Percentiles rank a stretch among this genome's conserved stretches.
Evolutionary conservation across 1,140 invertebrate genomes (phyloP).

Genomic region (Probaryconus sp.): DNA sequence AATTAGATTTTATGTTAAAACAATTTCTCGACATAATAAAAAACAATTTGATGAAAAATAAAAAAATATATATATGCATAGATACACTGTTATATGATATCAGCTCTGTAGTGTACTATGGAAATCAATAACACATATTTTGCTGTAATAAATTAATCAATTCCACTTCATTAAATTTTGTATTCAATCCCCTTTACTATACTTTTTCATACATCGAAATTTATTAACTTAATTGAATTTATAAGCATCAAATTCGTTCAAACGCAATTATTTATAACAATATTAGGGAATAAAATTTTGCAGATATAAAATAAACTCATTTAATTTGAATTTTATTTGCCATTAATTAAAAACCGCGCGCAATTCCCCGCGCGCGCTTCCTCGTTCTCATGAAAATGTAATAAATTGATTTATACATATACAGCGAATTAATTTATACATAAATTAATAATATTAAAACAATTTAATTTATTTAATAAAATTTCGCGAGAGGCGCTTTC

Average conservation of each 20-base stretch:
- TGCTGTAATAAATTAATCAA: slow-evolving; percentile 46
- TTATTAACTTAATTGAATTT: slow-evolving; percentile 35
- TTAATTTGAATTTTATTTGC: slow-evolving; percentile 42
- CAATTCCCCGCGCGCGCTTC: too few species aligned
- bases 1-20: too few species aligned
- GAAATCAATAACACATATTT: too few species aligned
- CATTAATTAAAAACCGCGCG: slow-evolving; percentile 44
- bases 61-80: too few species aligned
- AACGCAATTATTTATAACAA: slow-evolving; percentile 37
- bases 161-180: slow-evolving; percentile 36
- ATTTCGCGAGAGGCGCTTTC: slow-evolving; percentile 6
- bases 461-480: slow-evolving; percentile 51
- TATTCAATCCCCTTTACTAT: slow-evolving; percentile 9
- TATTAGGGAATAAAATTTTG: slow-evolving; percentile 32
- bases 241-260: slow-evolving; percentile 29
- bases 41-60: too few species aligned
- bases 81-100: too few species aligned
- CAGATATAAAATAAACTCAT: slow-evolving; percentile 33
- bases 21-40: too few species aligned
- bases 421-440: slow-evolving; percentile 34
- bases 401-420: slow-evolving; percentile 44
- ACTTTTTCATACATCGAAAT: slow-evolving; percentile 2
- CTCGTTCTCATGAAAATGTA: slow-evolving; percentile 36
- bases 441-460: slow-evolving; percentile 48
- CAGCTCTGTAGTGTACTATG: too few species aligned